Conservation (phyloP, 2,888 invertebrate genomes). For the Epinotia bilunana region DNA sequence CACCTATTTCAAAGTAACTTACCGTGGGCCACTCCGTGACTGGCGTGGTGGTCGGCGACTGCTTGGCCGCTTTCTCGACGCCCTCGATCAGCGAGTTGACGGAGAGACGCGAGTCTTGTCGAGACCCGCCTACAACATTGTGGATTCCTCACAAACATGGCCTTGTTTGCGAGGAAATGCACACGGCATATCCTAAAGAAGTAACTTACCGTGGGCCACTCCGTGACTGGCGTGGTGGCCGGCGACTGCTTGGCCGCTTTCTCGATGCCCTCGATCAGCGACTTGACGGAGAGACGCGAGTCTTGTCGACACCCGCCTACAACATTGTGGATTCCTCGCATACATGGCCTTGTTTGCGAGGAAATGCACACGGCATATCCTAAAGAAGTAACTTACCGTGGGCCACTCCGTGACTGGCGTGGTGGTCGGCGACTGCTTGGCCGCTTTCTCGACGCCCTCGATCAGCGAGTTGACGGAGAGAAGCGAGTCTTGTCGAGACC, state of each 20-base stretch:
- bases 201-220: slow-evolving; percentile 74
- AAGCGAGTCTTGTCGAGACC: slow-evolving; percentile 88
- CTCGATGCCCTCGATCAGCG: slow-evolving; percentile 96
- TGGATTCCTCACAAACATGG: too few species aligned
- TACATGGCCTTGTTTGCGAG: too few species aligned
- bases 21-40: too few species aligned
- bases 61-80: too few species aligned
- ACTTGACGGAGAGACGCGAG: slow-evolving; percentile 94
- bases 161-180: too few species aligned
- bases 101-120: too few species aligned
- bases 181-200: too few species aligned
- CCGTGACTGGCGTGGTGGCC: slow-evolving; percentile 76
- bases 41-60: too few species aligned
- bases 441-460: slow-evolving; percentile 95
- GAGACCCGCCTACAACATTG: too few species aligned
- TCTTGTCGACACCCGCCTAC: slow-evolving; percentile 86
- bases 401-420: slow-evolving; percentile 78
- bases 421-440: slow-evolving; percentile 82
- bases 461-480: slow-evolving; percentile 96
- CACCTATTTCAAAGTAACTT: too few species aligned
- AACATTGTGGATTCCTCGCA: slow-evolving; percentile 24
- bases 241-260: slow-evolving; percentile 87
- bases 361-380: too few species aligned
- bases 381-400: slow-evolving; percentile 60
- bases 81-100: too few species aligned